phyloP scores from a whole-genome alignment of 2,113 vertebrate genomes.

The Platysternon megacephalum region DNA sequence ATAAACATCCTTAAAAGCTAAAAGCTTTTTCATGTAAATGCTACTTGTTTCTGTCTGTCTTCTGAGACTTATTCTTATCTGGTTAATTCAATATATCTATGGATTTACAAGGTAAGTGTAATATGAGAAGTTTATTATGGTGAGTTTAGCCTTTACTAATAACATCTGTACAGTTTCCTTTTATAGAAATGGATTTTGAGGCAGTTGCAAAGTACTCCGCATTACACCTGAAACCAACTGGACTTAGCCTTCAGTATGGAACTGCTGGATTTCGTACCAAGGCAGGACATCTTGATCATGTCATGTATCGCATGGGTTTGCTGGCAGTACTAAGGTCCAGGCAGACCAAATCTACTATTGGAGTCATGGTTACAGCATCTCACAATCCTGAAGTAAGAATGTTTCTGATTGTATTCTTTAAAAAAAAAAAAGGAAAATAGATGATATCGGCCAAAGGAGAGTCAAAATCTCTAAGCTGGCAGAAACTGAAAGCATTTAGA shows the following conservation, averaged over 20 bases:
- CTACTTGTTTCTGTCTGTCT: not conserved
- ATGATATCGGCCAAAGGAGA: not conserved
- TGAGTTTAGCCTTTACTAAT: accelerated
- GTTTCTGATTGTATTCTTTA: not conserved
- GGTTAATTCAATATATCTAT: accelerated
- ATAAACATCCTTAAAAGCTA: not conserved
- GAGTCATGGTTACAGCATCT: constrained; percentile 96
- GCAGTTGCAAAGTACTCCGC: constrained; percentile 77
- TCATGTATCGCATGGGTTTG: constrained; percentile 97
- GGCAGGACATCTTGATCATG: constrained; percentile 87
- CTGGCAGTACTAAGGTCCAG: constrained; percentile 89
- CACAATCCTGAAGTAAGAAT: constrained; percentile 94
- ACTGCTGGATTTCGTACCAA: constrained; percentile 91
- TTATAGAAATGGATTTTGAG: constrained; percentile 77
- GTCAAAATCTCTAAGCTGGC: accelerated
- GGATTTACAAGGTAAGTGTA: not conserved
- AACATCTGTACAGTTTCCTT: accelerated
- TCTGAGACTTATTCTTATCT: not conserved
- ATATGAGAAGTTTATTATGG: accelerated
- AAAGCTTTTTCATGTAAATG: not conserved
- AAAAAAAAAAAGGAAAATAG: not conserved
- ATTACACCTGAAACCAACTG: constrained; percentile 83
- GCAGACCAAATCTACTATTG: constrained; percentile 85
- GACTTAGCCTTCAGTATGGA: constrained; percentile 89
- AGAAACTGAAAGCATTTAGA: accelerated